Evolutionary conservation across 2,888 invertebrate genomes (phyloP).

Genomic region (Tachina lurida): DNA sequence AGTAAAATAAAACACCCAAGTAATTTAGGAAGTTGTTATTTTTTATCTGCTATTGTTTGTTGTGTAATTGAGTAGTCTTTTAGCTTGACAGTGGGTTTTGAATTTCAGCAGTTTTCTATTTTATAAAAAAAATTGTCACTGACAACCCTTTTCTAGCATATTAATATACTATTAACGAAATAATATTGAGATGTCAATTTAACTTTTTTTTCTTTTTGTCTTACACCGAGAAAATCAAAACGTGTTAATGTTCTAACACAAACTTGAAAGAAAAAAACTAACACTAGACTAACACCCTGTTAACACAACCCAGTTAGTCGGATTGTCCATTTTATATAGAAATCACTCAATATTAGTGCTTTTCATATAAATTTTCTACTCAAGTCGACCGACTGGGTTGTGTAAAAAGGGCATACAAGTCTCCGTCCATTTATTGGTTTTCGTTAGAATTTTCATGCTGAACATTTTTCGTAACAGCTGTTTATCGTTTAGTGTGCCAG

Average conservation of each 20-base stretch:
- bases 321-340: no score
- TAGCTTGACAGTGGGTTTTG: conserved; percentile 35
- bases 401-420: no score
- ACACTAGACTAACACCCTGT: neutral
- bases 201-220: neutral
- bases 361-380: no score
- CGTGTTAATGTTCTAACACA: neutral
- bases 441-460: no score
- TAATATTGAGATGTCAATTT: conserved; percentile 15
- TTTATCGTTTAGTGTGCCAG: no score
- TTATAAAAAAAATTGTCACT: conserved; percentile 24
- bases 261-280: neutral
- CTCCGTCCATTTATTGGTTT: no score
- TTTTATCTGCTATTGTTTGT: conserved; percentile 9
- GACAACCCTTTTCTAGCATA: conserved; percentile 45
- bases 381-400: no score
- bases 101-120: conserved; percentile 17
- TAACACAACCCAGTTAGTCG: no score
- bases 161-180: conserved; percentile 17
- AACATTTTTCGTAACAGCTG: no score
- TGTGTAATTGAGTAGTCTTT: conserved; percentile 49
- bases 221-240: neutral
- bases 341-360: no score
- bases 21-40: conserved; percentile 61
- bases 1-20: conserved; percentile 2